Evolutionary conservation across 2,888 invertebrate genomes (phyloP).

Genomic region (Himalopsyche tibetana): DNA sequence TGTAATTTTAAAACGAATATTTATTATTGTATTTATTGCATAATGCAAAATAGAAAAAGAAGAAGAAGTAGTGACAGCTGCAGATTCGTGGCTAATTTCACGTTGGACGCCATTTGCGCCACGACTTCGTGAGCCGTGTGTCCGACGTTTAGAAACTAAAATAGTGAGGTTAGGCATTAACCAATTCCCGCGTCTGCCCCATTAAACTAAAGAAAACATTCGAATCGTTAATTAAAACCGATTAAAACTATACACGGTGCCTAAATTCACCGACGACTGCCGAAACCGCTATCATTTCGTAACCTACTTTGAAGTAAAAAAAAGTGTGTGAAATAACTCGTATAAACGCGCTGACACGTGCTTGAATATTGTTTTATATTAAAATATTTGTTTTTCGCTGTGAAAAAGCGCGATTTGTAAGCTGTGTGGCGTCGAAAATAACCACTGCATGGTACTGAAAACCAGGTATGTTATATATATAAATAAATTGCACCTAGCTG

Average conservation of each 20-base stretch:
- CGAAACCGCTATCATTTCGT: not conserved
- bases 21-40: not conserved
- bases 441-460: not conserved
- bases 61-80: conserved; percentile 12
- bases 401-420: not conserved
- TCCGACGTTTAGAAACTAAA: conserved; percentile 47
- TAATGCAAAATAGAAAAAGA: not conserved
- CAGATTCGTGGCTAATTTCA: conserved; percentile 69
- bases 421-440: not conserved
- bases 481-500: not conserved
- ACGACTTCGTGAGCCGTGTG: conserved; percentile 71
- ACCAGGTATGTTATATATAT: conserved; percentile 26
- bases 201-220: not conserved
- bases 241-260: not conserved
- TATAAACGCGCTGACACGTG: not conserved
- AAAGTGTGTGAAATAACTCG: not conserved
- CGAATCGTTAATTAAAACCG: not conserved
- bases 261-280: not conserved
- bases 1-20: not conserved
- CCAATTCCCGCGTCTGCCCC: not conserved
- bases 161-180: conserved; percentile 48
- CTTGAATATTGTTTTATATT: not conserved
- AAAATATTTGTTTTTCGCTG: conserved; percentile 17
- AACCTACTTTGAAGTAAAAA: conserved; percentile 45
- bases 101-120: conserved; percentile 77